phyloP scores from a whole-genome alignment of 1,140 invertebrate species.

The Agraylea sexmaculata region DNA sequence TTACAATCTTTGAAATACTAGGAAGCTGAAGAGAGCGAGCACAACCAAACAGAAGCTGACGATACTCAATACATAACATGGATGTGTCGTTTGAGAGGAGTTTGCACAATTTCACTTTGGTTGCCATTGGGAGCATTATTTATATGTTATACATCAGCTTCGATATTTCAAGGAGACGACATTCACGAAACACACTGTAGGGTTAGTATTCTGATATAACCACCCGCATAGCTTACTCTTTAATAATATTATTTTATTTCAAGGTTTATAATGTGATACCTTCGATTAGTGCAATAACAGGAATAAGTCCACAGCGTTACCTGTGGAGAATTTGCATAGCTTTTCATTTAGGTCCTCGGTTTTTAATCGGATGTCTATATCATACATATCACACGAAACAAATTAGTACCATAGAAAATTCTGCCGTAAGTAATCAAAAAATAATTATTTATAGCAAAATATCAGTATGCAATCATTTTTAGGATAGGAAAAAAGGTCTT shows the following conservation, averaged over 20 bases:
- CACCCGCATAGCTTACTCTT: not conserved
- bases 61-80: too few relatives aligned
- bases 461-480: slow-evolving; percentile 23
- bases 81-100: slow-evolving; percentile 46
- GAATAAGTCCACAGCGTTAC: slow-evolving; percentile 81
- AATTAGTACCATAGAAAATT: slow-evolving; percentile 46
- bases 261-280: slow-evolving; percentile 86
- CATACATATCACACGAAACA: slow-evolving; percentile 66
- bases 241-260: slow-evolving; percentile 20
- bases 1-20: too few relatives aligned
- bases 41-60: too few relatives aligned
- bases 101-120: slow-evolving; percentile 68
- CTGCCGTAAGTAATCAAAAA: slow-evolving; percentile 28
- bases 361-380: slow-evolving; percentile 74
- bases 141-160: slow-evolving; percentile 75
- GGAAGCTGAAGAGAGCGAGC: too few relatives aligned
- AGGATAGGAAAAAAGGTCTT: slow-evolving; percentile 36
- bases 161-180: slow-evolving; percentile 80
- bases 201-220: slow-evolving; percentile 57
- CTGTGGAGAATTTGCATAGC: slow-evolving; percentile 86
- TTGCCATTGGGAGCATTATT: slow-evolving; percentile 69
- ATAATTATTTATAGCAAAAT: slow-evolving; percentile 12
- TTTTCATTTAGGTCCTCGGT: slow-evolving; percentile 75
- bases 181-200: slow-evolving; percentile 86
- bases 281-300: slow-evolving; percentile 84